phyloP scores from a whole-genome alignment of 2,797 vertebrate genomes.

The Peromyscus attwateri region DNA sequence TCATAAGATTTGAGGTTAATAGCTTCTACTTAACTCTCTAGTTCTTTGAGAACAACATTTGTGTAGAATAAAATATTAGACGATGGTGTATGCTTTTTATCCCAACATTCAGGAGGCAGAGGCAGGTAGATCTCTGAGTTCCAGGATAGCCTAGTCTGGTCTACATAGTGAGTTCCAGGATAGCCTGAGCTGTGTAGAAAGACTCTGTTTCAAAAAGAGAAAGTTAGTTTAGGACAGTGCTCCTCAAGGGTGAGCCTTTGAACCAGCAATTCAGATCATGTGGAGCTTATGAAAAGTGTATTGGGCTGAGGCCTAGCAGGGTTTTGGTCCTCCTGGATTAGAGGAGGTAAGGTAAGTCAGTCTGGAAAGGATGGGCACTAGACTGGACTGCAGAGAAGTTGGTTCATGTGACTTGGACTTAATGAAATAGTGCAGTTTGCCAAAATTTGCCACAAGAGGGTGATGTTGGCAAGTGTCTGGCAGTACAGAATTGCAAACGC shows the following conservation, averaged over 20 bases:
- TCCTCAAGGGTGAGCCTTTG: not conserved
- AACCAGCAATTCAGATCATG: not conserved
- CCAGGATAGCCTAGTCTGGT: not conserved
- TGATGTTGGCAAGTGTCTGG: slow-evolving; percentile 55
- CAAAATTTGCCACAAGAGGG: slow-evolving; percentile 83
- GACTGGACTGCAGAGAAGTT: not conserved
- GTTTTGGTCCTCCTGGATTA: not conserved
- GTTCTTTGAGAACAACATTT: slow-evolving; percentile 8
- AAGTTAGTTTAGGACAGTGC: not conserved
- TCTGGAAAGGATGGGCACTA: not conserved
- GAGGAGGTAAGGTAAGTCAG: not conserved
- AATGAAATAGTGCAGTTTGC: not conserved
- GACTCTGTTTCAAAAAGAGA: not conserved
- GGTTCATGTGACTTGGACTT: not conserved
- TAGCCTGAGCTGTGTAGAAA: not conserved
- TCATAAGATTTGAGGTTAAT: not conserved
- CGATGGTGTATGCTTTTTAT: not conserved
- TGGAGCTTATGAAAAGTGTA: not conserved
- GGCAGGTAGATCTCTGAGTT: not conserved
- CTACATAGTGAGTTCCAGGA: not conserved
- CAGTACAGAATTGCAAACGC: accelerated
- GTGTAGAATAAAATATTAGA: not conserved
- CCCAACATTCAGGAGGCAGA: not conserved
- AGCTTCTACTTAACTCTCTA: not conserved
- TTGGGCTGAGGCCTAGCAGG: not conserved